A percentile compares a stretch with the other conserved stretches of the same genome.
Conservation (phyloP, 2,888 invertebrate species). For the Erebia palarica region DNA sequence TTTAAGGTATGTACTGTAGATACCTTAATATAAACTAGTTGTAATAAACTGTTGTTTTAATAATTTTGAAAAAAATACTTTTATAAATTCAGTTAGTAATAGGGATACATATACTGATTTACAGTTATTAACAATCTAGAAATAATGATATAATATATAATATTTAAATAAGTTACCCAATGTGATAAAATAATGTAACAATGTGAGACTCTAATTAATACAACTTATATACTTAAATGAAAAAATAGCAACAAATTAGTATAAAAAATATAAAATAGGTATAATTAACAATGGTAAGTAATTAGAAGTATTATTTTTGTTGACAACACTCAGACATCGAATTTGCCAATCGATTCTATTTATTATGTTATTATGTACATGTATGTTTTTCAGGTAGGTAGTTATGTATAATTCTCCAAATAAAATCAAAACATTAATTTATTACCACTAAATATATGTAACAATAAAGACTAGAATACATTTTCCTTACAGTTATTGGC, state of each 20-base stretch:
- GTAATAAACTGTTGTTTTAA: not conserved
- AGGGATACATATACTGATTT: not conserved
- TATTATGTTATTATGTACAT: slow-evolving; percentile 37
- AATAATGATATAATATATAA: not conserved
- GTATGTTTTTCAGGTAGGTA: slow-evolving; percentile 46
- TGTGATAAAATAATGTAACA: slow-evolving; percentile 2
- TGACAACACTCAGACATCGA: slow-evolving; percentile 66
- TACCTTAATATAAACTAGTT: slow-evolving; percentile 3
- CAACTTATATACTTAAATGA: not conserved
- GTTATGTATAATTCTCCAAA: slow-evolving; percentile 61
- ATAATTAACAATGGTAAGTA: slow-evolving; percentile 42
- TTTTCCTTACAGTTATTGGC: slow-evolving; percentile 82
- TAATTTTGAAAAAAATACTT: slow-evolving; percentile 18
- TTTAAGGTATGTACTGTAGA: not conserved
- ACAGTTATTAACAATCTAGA: slow-evolving; percentile 1
- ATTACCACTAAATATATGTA: slow-evolving; percentile 77
- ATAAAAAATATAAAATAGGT: slow-evolving; percentile 48
- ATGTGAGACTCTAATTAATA: slow-evolving; percentile 17
- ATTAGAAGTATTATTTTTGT: slow-evolving; percentile 46
- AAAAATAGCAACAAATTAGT: slow-evolving; percentile 20
- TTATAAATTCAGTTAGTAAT: not conserved
- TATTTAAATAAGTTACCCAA: not conserved
- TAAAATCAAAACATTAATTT: slow-evolving; percentile 77
- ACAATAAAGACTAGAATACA: slow-evolving; percentile 84
- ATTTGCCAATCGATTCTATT: slow-evolving; percentile 70